Evolutionary conservation across 2,888 invertebrate genomes (phyloP), one percentile per base, ranked within the genome.

Genomic region (Sphaerophoria taeniata): DNA sequence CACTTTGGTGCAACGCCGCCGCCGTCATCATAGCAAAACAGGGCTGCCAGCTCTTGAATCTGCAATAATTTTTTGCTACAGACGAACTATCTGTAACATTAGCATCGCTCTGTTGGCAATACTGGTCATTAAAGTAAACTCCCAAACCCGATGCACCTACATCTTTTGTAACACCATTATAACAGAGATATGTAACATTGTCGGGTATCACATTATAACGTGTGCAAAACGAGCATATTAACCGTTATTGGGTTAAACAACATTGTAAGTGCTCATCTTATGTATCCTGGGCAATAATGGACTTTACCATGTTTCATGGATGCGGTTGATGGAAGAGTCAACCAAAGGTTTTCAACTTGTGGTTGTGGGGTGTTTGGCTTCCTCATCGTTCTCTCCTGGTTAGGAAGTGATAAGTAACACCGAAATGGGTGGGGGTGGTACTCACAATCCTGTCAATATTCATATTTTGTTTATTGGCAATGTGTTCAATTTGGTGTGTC

Each of bases 251-350:
- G 82, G 86, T 86, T 82, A 82, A 81, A 86, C 86, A 86, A 86
- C 86, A 86, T 82, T 86, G 86, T 86, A 86, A 86, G 86, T 86
- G 82, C 86, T 86, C 81, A 77, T 85, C 86, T 86, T 86, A 61
- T 51, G 79, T 61, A 86, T 86, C 74, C 86, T 67, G 77, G 67
- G 82, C 76, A 81, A 81, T 85, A 85, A 85, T 85, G 85, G 85
- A 85, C 85, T 81, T 81, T 77, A 80, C 69, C 81, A 71, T 63
- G 55, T 71, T 60, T 56, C 69, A 74, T 79, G 83, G 61, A 78
- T 82, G 77, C 39, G 82, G 82, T 77, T 75, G 79, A 71, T 53
- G 75, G 70, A 55, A 58, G 70, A 36, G 31, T 24, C 24, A 24
- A 72, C 65, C 65, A 14, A 63, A 58, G 70, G 56, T 53, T 56